These are phyloP conservation scores for Pristionchus exspectatus DNA, from an alignment of 2,888 invertebrate species.

Conservation along the genomic window DNA sequence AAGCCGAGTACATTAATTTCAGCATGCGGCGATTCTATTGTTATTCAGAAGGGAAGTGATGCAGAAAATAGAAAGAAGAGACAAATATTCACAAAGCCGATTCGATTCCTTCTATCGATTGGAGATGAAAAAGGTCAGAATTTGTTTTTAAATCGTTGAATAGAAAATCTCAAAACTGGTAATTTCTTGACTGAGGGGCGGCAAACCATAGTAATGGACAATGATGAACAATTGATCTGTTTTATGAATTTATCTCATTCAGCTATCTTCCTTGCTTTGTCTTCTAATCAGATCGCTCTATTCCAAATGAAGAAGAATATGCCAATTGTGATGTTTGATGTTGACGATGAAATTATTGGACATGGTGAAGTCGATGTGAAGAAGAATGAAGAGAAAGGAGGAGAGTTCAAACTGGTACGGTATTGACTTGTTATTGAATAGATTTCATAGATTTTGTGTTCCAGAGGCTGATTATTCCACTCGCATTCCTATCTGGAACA, in stretches of 20 bases:
- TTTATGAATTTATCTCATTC: not conserved
- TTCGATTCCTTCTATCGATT: too few species aligned
- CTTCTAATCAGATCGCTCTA: not conserved
- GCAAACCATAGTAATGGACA: too few species aligned
- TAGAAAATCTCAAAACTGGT: too few species aligned
- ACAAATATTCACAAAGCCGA: too few species aligned
- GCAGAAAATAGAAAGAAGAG: too few species aligned
- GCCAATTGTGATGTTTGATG: not conserved
- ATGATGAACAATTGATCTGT: too few species aligned
- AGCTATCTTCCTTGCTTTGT: not conserved
- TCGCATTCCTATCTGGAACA: not conserved
- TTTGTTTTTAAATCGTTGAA: too few species aligned
- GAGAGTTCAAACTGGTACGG: not conserved
- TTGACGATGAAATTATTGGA: not conserved
- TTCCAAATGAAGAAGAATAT: not conserved
- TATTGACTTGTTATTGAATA: not conserved
- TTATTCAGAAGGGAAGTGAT: too few species aligned
- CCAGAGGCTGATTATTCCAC: not conserved
- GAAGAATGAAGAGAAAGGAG: not conserved
- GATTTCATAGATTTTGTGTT: not conserved
- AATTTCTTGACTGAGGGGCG: too few species aligned
- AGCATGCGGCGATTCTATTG: too few species aligned
- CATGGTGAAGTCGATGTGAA: not conserved
- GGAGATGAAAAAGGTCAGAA: too few species aligned
- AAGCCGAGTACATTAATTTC: too few species aligned